A percentile compares a stretch with the other conserved stretches of the same genome.
These are phyloP conservation scores for Betta splendens DNA, from an alignment of 2,797 vertebrate species.

Conservation along the genomic window DNA sequence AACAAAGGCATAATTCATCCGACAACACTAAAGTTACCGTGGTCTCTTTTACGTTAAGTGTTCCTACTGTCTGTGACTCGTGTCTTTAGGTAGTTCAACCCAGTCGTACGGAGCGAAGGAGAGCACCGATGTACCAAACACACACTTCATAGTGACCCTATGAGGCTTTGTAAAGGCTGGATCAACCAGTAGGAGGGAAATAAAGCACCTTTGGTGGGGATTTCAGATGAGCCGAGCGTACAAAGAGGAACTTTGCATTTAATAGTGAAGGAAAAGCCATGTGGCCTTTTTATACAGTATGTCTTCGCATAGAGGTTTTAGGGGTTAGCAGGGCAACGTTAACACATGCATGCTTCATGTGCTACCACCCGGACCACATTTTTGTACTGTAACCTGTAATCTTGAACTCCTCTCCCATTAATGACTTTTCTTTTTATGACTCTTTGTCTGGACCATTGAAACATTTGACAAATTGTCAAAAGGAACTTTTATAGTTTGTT, in stretches of 20 bases:
- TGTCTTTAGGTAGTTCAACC: constrained; percentile 25
- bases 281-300: constrained; percentile 77
- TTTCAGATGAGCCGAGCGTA: constrained; percentile 55
- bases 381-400: constrained; percentile 83
- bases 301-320: constrained; percentile 70
- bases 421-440: constrained; percentile 59
- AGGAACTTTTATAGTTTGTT: constrained; percentile 50
- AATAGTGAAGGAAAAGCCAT: constrained; percentile 78
- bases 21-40: neutral
- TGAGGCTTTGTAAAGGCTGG: constrained; percentile 22
- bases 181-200: constrained; percentile 18
- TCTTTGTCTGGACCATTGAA: constrained; percentile 59
- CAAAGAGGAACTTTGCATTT: constrained; percentile 64
- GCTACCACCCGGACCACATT: constrained; percentile 67
- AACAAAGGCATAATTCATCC: neutral
- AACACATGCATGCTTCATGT: constrained; percentile 77
- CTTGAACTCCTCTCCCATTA: constrained; percentile 72
- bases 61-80: constrained; percentile 26
- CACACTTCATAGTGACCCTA: constrained; percentile 19
- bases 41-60: constrained; percentile 3
- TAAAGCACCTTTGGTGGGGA: constrained; percentile 62
- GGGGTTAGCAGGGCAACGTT: constrained; percentile 54
- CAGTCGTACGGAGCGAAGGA: constrained; percentile 20
- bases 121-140: constrained; percentile 31
- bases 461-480: constrained; percentile 55